Conservation (phyloP, 2,113 vertebrate genomes). For the Elgaria multicarinata region DNA sequence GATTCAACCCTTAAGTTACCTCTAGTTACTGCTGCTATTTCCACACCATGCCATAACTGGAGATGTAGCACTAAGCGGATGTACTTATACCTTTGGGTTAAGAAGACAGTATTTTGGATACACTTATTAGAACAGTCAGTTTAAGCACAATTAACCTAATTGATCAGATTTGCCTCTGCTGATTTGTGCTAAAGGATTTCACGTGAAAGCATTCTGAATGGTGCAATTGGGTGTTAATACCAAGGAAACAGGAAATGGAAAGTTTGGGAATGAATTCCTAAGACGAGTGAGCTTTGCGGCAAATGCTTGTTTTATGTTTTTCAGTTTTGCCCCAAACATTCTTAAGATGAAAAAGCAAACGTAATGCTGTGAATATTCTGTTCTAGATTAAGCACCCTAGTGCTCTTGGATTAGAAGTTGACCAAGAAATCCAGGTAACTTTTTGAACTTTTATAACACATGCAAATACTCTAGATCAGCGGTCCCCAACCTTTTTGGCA, state of each 20-base stretch:
- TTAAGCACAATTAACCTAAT: background rate
- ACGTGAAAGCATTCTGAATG: background rate
- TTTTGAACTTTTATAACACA: background rate
- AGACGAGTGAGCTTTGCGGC: background rate
- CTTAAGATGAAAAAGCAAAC: background rate
- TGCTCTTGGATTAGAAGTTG: constrained; percentile 94
- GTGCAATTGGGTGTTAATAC: background rate
- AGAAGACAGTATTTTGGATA: background rate
- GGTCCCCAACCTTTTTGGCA: too few relatives aligned
- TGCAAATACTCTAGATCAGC: background rate
- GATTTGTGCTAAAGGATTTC: background rate
- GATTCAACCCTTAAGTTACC: background rate
- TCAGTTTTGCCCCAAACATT: background rate
- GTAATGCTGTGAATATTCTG: constrained; percentile 30
- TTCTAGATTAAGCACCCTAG: constrained; percentile 93
- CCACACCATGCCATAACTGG: background rate
- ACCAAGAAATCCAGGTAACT: constrained; percentile 95
- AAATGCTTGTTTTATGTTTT: background rate
- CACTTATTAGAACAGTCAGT: background rate
- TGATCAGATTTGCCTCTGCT: background rate
- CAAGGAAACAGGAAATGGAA: background rate
- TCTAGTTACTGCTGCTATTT: background rate
- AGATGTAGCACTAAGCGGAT: background rate
- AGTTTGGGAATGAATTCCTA: background rate
- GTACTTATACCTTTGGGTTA: background rate